Evolutionary conservation across 1,140 invertebrate genomes (phyloP).

Genomic region (Neuroterus valhalla): DNA sequence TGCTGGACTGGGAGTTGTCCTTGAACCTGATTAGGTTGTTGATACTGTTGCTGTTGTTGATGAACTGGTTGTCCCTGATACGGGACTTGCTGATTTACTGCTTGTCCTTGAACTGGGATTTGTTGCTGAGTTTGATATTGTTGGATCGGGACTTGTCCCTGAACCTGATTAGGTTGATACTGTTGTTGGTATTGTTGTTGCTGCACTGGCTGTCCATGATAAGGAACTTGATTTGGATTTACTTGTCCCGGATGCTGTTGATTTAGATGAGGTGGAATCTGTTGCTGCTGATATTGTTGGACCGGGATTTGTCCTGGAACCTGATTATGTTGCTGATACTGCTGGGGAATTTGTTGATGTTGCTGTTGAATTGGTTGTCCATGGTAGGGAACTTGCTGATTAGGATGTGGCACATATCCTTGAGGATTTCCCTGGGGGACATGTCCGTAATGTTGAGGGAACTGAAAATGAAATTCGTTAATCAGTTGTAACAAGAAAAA

Average conservation of each 20-base stretch:
- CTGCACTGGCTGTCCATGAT: constrained; percentile 33
- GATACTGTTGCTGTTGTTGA: constrained; percentile 44
- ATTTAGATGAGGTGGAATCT: constrained; percentile 55
- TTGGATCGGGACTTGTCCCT: constrained; percentile 37
- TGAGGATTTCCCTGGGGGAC: constrained; percentile 32
- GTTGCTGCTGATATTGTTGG: constrained; percentile 43
- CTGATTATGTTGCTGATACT: constrained; percentile 52
- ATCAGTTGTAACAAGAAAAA: too few relatives aligned
- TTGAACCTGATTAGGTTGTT: too few relatives aligned
- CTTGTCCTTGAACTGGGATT: constrained; percentile 41
- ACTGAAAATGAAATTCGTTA: constrained; percentile 24
- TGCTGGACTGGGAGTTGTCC: too few relatives aligned
- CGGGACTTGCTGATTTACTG: constrained; percentile 25
- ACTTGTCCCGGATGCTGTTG: constrained; percentile 61
- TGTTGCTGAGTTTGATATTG: constrained; percentile 57
- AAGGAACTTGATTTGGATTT: constrained; percentile 27
- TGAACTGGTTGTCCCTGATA: constrained; percentile 51
- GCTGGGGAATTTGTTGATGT: constrained; percentile 54
- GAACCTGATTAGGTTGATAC: constrained; percentile 32
- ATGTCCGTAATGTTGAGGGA: constrained; percentile 34
- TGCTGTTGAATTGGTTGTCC: constrained; percentile 42
- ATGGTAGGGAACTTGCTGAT: constrained; percentile 46
- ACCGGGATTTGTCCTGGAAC: constrained; percentile 40
- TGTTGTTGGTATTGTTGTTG: constrained; percentile 39
- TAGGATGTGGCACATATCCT: constrained; percentile 52